Conservation (phyloP, 1,140 invertebrate species). For the Pentalonia nigronervosa region DNA sequence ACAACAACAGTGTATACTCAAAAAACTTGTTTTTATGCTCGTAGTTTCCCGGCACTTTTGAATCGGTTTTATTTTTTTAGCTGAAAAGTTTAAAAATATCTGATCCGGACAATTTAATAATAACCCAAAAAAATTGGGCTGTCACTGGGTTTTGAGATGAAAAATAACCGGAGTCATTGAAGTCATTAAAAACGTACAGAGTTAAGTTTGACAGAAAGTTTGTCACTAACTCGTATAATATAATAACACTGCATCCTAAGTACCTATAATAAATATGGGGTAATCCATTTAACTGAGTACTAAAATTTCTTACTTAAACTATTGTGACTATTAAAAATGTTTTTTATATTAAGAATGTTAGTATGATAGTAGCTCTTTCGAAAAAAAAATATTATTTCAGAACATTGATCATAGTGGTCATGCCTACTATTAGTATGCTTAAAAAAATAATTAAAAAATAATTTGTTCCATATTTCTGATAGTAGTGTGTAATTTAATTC, state of each 20-base stretch:
- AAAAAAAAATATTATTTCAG: too few relatives aligned
- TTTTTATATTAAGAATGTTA: background rate
- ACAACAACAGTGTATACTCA: background rate
- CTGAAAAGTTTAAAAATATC: background rate
- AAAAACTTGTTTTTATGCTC: background rate
- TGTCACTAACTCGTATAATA: background rate
- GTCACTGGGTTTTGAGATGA: background rate
- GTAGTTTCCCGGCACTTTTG: background rate
- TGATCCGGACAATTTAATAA: background rate
- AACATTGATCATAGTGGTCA: too few relatives aligned
- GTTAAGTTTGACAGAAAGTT: background rate
- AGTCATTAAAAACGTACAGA: background rate
- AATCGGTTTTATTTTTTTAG: background rate
- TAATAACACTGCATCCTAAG: background rate
- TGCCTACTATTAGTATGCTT: too few relatives aligned
- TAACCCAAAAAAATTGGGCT: background rate
- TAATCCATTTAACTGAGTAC: background rate
- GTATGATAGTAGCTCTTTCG: too few relatives aligned
- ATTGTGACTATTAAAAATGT: background rate
- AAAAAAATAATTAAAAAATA: too few relatives aligned
- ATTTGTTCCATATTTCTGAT: too few relatives aligned
- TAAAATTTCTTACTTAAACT: background rate
- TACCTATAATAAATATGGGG: background rate
- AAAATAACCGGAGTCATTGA: background rate
- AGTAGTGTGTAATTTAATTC: too few relatives aligned